Conservation (phyloP, 2,113 vertebrate genomes). For the Hypocryptadius cinnamomeus region DNA sequence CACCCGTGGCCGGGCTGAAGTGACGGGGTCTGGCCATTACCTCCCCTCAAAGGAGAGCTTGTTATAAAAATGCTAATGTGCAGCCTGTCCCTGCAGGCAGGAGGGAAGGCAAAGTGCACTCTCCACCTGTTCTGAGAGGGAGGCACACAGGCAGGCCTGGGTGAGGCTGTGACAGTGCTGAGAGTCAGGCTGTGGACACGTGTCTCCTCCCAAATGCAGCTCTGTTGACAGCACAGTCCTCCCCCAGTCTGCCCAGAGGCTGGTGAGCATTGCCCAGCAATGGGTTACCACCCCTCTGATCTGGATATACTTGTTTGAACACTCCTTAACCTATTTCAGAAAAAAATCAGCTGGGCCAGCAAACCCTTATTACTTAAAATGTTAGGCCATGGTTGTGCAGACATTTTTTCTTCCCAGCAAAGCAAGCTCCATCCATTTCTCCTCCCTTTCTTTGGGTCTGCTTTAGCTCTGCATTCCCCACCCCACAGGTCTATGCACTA, state of each 20-base stretch:
- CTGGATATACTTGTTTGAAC: constrained; percentile 42
- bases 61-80: background rate
- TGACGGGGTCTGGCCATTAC: background rate
- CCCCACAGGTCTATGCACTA: background rate
- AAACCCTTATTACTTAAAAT: background rate
- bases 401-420: background rate
- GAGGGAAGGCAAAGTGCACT: background rate
- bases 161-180: background rate
- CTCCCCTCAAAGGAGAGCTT: background rate
- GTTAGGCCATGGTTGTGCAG: background rate
- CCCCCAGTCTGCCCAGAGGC: constrained; percentile 7
- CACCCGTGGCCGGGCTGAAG: background rate
- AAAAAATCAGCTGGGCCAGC: background rate
- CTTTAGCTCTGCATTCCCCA: background rate
- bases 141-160: background rate
- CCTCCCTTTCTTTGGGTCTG: background rate
- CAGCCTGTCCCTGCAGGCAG: background rate
- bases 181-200: background rate
- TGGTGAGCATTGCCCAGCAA: background rate
- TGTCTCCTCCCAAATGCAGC: background rate
- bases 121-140: background rate
- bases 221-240: background rate
- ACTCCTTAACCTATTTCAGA: constrained; percentile 30
- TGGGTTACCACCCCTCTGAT: constrained; percentile 16
- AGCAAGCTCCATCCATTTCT: background rate